Evolutionary conservation across 2,888 invertebrate species (phyloP), one percentile per base, ranked within the genome.

Genomic region (Dexiosoma caninum): DNA sequence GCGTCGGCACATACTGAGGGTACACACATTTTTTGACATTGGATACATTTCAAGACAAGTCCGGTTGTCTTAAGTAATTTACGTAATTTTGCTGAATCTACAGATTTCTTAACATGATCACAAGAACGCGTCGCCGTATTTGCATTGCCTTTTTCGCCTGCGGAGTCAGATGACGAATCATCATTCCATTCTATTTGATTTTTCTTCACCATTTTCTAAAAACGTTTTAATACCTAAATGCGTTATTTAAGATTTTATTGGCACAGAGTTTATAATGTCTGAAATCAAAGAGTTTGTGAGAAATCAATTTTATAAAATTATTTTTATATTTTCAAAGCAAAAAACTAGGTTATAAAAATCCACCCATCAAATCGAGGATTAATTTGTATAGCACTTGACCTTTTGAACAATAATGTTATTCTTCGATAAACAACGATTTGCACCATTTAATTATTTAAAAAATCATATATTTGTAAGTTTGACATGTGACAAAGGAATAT

Each of bases 151-250:
- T 92, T 93, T 88, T 95, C 95, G 83, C 94, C 94, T 83, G 93
- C 93, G 16, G 94, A 94, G 86, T 95, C 95, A 0, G 94, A 94
- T 4, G 95, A 94, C 37, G 91, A 91, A 83, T 93, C 93, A 85
- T 92, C 93, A 67, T 93, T 93, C 84, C 92, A 93, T 85, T 94
- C 94, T 85, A 92, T 92, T 88, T 95, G 94, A 89, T 94, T 93
- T 91, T 94, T 93, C 91, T 94, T 95, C 16, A 72, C 77, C 81
- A 81, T 81, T 37, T 51, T 57, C 21, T 21, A n/a, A 12, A 10
- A 27, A 40, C 19, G 9, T 10, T 10, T 30, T 35, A n/a, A 44
- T 46, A 49, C 40, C 55, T 62, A 46, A 69, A 62, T 49, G 37
- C 27, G 53, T 40, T 9, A 7, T 42, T 14, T 5, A 16, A 40